A percentile compares a stretch with the other conserved stretches of the same genome.
Evolutionary conservation across 2,888 invertebrate species (phyloP).

Genomic region (Raillietiella orientalis): DNA sequence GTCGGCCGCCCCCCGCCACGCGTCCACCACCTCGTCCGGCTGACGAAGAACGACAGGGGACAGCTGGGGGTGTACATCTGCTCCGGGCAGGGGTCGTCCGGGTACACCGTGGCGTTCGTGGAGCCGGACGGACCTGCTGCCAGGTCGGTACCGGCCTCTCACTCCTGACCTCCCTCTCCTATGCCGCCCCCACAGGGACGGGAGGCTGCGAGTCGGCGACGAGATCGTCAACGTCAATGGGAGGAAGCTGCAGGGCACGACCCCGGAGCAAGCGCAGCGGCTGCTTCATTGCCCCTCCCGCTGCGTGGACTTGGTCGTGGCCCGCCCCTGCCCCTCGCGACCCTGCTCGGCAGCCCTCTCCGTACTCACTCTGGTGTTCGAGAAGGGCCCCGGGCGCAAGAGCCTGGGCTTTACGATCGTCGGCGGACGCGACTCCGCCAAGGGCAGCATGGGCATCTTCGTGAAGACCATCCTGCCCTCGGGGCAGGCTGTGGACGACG

Average conservation of each 20-base stretch:
- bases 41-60: too few relatives aligned
- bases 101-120: conserved; percentile 18
- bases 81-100: conserved; percentile 13
- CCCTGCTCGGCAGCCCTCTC: conserved; percentile 10
- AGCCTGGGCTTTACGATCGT: conserved; percentile 68
- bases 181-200: too few relatives aligned
- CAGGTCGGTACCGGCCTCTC: conserved; percentile 21
- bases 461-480: conserved; percentile 57
- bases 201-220: conserved; percentile 29
- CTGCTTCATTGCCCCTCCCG: conserved; percentile 19
- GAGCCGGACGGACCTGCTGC: conserved; percentile 27
- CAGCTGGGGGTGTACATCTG: too few relatives aligned
- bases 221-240: conserved; percentile 38
- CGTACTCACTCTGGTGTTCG: conserved; percentile 23
- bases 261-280: conserved; percentile 10
- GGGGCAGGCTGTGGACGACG: conserved; percentile 55
- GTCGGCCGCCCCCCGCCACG: too few relatives aligned
- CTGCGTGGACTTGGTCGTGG: conserved; percentile 29
- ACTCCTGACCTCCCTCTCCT: background rate
- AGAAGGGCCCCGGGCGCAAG: conserved; percentile 50
- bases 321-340: conserved; percentile 13
- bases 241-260: conserved; percentile 26
- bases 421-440: conserved; percentile 55
- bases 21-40: too few relatives aligned
- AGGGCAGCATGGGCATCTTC: conserved; percentile 59